phyloP scores from a whole-genome alignment of 2,888 invertebrate species.

The Sinopyrophorus schimmeli region DNA sequence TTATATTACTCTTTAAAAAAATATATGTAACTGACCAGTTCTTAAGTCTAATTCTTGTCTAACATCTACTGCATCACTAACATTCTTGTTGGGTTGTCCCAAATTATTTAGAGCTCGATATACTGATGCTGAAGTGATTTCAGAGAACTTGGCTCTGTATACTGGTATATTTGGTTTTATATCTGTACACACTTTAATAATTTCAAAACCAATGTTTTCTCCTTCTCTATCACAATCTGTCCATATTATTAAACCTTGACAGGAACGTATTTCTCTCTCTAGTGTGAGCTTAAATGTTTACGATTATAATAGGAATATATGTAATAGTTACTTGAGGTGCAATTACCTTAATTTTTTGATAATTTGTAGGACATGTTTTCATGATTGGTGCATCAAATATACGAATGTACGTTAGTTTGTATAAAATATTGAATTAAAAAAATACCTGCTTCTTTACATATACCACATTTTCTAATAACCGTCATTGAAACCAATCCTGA shows the following conservation, averaged over 20 bases:
- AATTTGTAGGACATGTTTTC: constrained; percentile 73
- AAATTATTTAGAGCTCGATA: constrained; percentile 79
- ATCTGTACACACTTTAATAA: constrained; percentile 87
- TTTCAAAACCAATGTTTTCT: constrained; percentile 97
- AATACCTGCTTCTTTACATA: constrained; percentile 77
- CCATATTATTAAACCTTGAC: constrained; percentile 89
- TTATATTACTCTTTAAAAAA: no score
- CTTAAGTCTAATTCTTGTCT: constrained; percentile 88
- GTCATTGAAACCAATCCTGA: no score
- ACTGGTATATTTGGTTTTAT: constrained; percentile 72
- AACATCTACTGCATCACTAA: constrained; percentile 93
- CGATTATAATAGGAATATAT: no score
- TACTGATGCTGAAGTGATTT: constrained; percentile 88
- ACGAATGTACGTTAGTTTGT: no score
- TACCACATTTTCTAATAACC: constrained; percentile 62
- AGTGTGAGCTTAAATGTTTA: no score
- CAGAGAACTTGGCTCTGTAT: constrained; percentile 92
- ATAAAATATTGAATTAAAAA: no score
- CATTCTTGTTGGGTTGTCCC: constrained; percentile 74
- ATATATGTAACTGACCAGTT: constrained; percentile 77
- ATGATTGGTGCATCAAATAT: constrained; percentile 89
- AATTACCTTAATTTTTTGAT: constrained; percentile 78
- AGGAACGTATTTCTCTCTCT: constrained; percentile 67
- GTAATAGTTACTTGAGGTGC: no score
- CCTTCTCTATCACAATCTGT: constrained; percentile 99